These are phyloP conservation scores for Teinopalpus imperialis DNA, from an alignment of 2,888 invertebrate genomes.

Conservation along the genomic window DNA sequence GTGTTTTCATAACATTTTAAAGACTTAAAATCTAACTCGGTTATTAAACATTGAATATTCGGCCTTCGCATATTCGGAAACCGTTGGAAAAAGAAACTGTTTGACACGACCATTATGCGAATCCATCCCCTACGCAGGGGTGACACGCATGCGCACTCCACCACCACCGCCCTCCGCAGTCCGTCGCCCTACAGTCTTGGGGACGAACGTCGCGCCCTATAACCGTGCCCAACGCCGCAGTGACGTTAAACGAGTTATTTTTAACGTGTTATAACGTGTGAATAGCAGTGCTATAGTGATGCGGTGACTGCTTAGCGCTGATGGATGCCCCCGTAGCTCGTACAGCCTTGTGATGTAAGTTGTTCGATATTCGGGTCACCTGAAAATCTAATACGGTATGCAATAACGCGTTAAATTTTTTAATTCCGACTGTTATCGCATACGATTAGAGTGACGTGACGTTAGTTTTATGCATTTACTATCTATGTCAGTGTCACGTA, in stretches of 20 bases:
- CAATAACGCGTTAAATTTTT: not conserved
- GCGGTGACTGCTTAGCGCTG: conserved; percentile 16
- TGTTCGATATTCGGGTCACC: conserved; percentile 15
- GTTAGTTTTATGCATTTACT: not conserved
- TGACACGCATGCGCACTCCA: conserved; percentile 56
- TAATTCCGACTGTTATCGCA: not conserved
- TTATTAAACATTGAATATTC: conserved; percentile 9
- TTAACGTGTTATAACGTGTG: conserved; percentile 15
- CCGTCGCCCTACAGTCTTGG: conserved; percentile 42
- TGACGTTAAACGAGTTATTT: conserved; percentile 43
- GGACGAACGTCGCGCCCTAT: conserved; percentile 29
- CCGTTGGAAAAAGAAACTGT: conserved; percentile 35
- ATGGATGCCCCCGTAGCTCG: conserved; percentile 16
- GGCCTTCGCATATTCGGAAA: conserved; percentile 45
- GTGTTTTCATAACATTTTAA: no score
- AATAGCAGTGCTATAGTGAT: conserved; percentile 22
- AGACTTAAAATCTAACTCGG: no score
- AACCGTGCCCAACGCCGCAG: conserved; percentile 44
- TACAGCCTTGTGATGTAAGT: conserved; percentile 20
- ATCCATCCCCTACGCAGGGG: conserved; percentile 50
- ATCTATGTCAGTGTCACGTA: conserved; percentile 12
- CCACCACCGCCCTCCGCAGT: conserved; percentile 54
- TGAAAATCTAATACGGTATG: conserved; percentile 7
- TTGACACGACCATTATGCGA: conserved; percentile 48
- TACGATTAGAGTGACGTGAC: conserved; percentile 6